Evolutionary conservation across 2,113 vertebrate genomes (phyloP), one percentile per base, ranked within the genome.

Genomic region (Xenopus borealis): DNA sequence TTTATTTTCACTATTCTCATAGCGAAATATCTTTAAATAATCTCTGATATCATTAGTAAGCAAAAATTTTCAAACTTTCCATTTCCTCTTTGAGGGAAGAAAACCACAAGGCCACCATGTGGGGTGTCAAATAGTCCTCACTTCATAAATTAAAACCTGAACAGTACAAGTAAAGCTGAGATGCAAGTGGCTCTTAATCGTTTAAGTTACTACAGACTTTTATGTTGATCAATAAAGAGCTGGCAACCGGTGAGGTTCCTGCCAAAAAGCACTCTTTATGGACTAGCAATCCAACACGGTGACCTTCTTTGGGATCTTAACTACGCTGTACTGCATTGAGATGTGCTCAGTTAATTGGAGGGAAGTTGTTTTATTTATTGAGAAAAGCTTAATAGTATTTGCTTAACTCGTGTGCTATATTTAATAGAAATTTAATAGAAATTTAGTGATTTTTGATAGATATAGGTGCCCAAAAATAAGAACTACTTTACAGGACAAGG

Each of bases 311-410:
- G 65, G 65, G 65, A 67, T 16, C 19, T 50, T 67, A 67, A 46
- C 65, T 27, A 45, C 40, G 6, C 45, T 20, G 46, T 52, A 67
- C 13, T 4, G 65, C 45, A 20, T 50, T 47, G 65, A 50, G 65
- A 67, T 50, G 45, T 67, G 65, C 52, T 45, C 10, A 46, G 65
- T 50, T 47, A 50, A 46, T 67, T 45, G 44, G 44, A n/a, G 46
- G 18, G 44, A 52, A 50, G 65, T 80, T 82, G 59, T 46, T 75
- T 84, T 82, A 82, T 82, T 65, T 75, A 83, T 77, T 73, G 71
- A 81, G 82, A 78, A 80, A 81, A 83, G 82, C 16, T 20, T 46
- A 30, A 76, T 79, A 27, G 23, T 27, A 3, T 27, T 27, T 27
- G 2, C 3, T 27, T 3, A 27, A 27, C 23, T 27, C 23, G 3